A percentile compares a stretch with the other conserved stretches of the same genome.
Conservation (phyloP, 2,888 invertebrate genomes). For the Pyrrhia umbra region DNA sequence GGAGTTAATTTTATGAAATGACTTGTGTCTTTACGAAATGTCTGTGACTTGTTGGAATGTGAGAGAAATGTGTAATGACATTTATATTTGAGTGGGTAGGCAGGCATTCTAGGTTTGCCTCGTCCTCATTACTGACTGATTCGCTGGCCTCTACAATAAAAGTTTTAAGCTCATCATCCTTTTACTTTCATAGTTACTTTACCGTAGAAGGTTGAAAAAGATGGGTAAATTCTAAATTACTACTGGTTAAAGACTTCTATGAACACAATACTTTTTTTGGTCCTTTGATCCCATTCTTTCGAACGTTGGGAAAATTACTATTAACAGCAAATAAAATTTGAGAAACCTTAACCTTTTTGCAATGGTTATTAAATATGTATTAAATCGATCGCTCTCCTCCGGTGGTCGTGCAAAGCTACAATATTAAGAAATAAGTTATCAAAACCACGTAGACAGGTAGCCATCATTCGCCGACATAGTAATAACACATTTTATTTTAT, state of each 20-base stretch:
- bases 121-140: constrained; percentile 15
- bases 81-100: constrained; percentile 36
- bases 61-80: constrained; percentile 51
- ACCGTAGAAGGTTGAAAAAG: neutral
- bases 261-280: neutral
- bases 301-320: neutral
- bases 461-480: constrained; percentile 27
- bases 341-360: constrained; percentile 11
- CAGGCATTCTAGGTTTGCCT: constrained; percentile 22
- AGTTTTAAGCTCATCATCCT: neutral
- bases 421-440: constrained; percentile 33
- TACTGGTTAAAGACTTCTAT: too few relatives aligned
- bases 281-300: neutral
- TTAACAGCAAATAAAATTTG: neutral
- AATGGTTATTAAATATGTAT: constrained; percentile 12
- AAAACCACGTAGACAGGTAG: constrained; percentile 35
- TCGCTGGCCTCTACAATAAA: neutral
- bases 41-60: constrained; percentile 15
- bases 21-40: constrained; percentile 32
- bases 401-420: constrained; percentile 2
- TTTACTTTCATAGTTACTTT: constrained; percentile 4
- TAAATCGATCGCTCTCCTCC: constrained; percentile 1
- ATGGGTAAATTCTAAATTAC: neutral
- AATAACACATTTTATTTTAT: constrained; percentile 28
- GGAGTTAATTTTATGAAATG: constrained; percentile 39